Evolutionary conservation across 2,113 vertebrate genomes (phyloP).

Genomic region (Riparia riparia): DNA sequence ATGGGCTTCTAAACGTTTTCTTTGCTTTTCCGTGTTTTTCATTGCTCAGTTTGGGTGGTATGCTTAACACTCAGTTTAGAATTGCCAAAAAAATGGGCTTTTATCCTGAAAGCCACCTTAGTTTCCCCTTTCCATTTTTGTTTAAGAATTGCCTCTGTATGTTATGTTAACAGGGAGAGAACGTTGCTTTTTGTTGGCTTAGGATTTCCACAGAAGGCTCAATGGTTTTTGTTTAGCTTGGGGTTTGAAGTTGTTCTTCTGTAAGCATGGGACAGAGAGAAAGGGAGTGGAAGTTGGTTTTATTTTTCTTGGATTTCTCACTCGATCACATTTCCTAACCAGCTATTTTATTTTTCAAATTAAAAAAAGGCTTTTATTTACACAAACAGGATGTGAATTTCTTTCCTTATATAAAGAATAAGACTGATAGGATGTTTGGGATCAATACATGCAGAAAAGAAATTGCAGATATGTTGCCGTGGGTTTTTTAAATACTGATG

Average conservation of each 20-base stretch:
- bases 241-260: not conserved
- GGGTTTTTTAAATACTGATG: not conserved
- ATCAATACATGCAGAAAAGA: not conserved
- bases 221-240: not conserved
- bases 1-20: not conserved
- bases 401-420: not conserved
- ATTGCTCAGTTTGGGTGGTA: not conserved
- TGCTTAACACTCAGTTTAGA: not conserved
- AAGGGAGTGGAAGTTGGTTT: not conserved
- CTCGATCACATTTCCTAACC: not conserved
- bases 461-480: not conserved
- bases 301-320: not conserved
- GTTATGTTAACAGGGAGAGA: fast-evolving
- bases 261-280: not conserved
- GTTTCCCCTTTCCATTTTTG: not conserved
- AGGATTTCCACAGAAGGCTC: not conserved
- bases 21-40: not conserved
- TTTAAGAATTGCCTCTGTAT: not conserved
- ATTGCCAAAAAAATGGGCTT: not conserved
- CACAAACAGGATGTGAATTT: not conserved
- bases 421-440: not conserved
- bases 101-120: not conserved
- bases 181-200: not conserved
- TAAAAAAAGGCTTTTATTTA: not conserved
- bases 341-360: not conserved